Evolutionary conservation across 2,113 vertebrate species (phyloP), one percentile per base, ranked within the genome.

Genomic region (Triplophysa siluroides): DNA sequence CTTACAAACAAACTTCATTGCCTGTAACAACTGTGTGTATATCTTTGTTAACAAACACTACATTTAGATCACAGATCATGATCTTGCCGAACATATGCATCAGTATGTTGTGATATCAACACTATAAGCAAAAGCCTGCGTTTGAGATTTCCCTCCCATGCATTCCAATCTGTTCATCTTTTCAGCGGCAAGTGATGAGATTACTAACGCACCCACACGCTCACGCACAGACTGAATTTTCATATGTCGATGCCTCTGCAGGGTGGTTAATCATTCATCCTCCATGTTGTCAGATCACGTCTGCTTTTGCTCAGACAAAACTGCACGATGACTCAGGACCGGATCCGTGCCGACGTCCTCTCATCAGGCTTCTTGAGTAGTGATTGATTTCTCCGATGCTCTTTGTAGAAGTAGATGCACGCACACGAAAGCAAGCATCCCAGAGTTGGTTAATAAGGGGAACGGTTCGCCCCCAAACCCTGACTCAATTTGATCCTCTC

Each of bases 161-260:
- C 71, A 76, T 81, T 84, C 58, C 75, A 84, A 84, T 81, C 83
- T 84, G 83, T 81, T 84, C 65, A 26, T 79, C 63, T 76, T 12
- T 18, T 41, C 54, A 81, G 73, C 63, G 52, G 38, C 45, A 50
- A 63, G 24, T 23, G 13, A 65, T 54, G 29, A 74, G 29, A 80
- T 71, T 21, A 23, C 73, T 19, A 21, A 29, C n/a, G 62, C 64
- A 38, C 33, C 33, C 33, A 78, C 61, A 65, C 54, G 58, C 56
- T 50, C 23, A 71, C 61, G 78, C 60, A 77, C 65, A 56, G 23
- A 60, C 54, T 33, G 56, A 66, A 24, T 33, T 12, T 50, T 64
- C 64, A 66, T 68, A 56, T 68, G 50, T 68, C n/a, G 45, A 75
- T 75, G 61, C 72, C 72, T 75, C 61, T 41, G 58, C 41, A 62